phyloP scores from a whole-genome alignment of 1,140 invertebrate genomes.

The Ostrea edulis region DNA sequence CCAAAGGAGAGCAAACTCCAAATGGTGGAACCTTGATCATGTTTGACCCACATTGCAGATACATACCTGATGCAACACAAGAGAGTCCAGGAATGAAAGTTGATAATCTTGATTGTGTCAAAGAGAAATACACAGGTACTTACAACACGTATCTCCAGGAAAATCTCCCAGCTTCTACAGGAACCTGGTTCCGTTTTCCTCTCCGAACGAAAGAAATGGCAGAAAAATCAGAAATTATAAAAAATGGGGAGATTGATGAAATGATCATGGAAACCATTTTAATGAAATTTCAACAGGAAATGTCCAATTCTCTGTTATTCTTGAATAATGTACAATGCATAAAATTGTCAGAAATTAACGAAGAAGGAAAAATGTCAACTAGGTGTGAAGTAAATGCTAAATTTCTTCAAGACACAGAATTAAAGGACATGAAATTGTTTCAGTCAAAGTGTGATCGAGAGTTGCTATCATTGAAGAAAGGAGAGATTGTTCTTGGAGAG shows the following conservation, averaged over 20 bases:
- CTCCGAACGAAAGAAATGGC: slow-evolving; percentile 66
- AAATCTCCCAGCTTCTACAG: slow-evolving; percentile 42
- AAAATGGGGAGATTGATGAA: slow-evolving; percentile 44
- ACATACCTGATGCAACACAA: slow-evolving; percentile 60
- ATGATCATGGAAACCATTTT: slow-evolving; percentile 59
- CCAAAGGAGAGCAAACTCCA: slow-evolving; percentile 59
- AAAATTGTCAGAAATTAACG: slow-evolving; percentile 60
- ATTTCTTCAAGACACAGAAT: neutral
- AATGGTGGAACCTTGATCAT: slow-evolving; percentile 67
- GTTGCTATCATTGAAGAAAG: neutral
- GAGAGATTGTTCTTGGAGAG: neutral
- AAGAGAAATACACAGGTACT: slow-evolving; percentile 63
- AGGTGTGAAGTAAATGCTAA: slow-evolving; percentile 25
- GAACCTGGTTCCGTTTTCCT: slow-evolving; percentile 71
- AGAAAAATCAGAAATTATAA: slow-evolving; percentile 56
- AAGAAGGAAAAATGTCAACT: neutral
- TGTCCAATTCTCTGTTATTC: slow-evolving; percentile 69
- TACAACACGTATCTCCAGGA: slow-evolving; percentile 59
- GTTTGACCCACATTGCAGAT: slow-evolving; percentile 75
- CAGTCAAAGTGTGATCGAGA: slow-evolving; percentile 46
- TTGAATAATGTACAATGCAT: slow-evolving; percentile 67
- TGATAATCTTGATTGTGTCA: slow-evolving; percentile 56
- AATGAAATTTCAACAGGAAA: slow-evolving; percentile 64
- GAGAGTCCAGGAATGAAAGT: slow-evolving; percentile 64
- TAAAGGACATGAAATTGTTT: slow-evolving; percentile 34